These are phyloP conservation scores for Phrynocephalus versicolor DNA, from an alignment of 2,113 vertebrate species.

Conservation along the genomic window DNA sequence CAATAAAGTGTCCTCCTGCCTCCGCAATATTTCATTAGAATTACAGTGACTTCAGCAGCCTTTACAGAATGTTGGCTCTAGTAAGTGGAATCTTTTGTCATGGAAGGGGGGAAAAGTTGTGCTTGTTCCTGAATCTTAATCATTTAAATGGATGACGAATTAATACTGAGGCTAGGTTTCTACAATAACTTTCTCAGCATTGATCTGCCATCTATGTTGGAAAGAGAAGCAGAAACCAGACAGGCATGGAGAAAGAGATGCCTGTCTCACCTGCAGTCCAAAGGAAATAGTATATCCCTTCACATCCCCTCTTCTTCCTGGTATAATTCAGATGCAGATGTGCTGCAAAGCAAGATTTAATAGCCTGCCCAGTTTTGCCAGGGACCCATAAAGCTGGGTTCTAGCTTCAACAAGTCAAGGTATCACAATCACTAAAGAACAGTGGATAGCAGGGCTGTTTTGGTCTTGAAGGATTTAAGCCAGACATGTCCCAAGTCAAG, in stretches of 20 bases:
- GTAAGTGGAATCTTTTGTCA: conserved; percentile 70
- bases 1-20: conserved; percentile 59
- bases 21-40: conserved; percentile 71
- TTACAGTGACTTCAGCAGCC: conserved; percentile 68
- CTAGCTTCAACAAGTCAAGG: too few relatives aligned
- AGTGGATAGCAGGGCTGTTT: too few relatives aligned
- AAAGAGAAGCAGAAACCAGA: neutral
- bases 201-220: neutral
- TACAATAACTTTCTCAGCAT: conserved; percentile 58
- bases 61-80: conserved; percentile 67
- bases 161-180: conserved; percentile 57
- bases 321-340: too few relatives aligned
- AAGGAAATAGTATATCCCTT: neutral
- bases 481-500: too few relatives aligned
- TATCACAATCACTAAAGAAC: too few relatives aligned
- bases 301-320: neutral
- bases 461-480: too few relatives aligned
- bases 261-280: neutral
- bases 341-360: too few relatives aligned
- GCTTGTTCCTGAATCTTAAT: conserved; percentile 62
- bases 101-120: conserved; percentile 51
- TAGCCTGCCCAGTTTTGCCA: too few relatives aligned
- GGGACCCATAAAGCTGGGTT: too few relatives aligned
- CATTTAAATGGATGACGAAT: conserved; percentile 65
- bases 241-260: neutral